Base-by-base conservation (phyloP, 1,140 invertebrate genomes). In the Drosophila littoralis region DNA sequence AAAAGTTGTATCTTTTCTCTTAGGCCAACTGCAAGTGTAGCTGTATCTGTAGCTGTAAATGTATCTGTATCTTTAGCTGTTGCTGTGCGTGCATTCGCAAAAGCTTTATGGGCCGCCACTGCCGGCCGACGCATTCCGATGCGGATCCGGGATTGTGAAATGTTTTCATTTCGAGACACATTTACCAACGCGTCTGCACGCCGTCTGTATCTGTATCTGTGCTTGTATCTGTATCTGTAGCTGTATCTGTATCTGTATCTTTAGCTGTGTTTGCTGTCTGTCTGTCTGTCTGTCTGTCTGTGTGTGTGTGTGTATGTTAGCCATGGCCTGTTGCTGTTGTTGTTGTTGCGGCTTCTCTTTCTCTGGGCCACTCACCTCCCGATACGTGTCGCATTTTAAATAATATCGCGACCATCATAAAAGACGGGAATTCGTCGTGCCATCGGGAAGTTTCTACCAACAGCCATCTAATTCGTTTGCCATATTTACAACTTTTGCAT, bases 141-240 rank as follows among this genome's bases (percentile, higher is more conserved):
- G 80, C 84, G 84, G 88, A 88, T 88, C 84, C 84, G 84, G 84
- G 84, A 89, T 88, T 88, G 84, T 88, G 80, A 88, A 88, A 88
- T 88, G 80, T 88, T 88, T 88, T 88, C 84, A 89, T 89, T 81
- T 83, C 77, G 69, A 89, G 66, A 88, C 82, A 86, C 83, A 88
- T 86, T 86, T 86, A 81, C 72, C 65, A 78, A 32, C 58, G 63
- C 79, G 83, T 88, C 83, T 88, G 79, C 83, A 73, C 70, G 64
- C 82, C 50, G 81, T 83, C 81, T 84, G 81, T 80, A 48, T 63
- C 33, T 73, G 68, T 66, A 38, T 65, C n/a, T 28, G 22, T 1
- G 17, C 17, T 17, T 17, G 17, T 22, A 22, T 22, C 22, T 22
- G 22, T 22, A 3, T 33, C 6, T 45, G 51, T 58, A 40, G 59